Conservation (phyloP, 2,797 vertebrate genomes). For the Periophthalmus magnuspinnatus region DNA sequence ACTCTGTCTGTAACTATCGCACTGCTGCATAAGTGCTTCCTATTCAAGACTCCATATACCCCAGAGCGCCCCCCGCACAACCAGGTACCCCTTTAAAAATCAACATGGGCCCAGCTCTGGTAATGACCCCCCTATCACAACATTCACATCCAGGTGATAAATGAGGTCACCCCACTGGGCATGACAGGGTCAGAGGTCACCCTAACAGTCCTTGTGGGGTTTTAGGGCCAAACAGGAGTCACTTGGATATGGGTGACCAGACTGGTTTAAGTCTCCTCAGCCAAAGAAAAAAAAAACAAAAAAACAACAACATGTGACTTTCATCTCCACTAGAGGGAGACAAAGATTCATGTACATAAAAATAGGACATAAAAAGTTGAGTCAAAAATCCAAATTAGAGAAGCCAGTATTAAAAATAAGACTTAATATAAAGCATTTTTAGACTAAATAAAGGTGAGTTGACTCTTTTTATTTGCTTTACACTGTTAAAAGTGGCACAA, state of each 20-base stretch:
- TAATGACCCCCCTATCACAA: constrained; percentile 60
- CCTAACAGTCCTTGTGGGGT: constrained; percentile 49
- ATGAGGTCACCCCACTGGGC: constrained; percentile 64
- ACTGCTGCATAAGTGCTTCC: constrained; percentile 57
- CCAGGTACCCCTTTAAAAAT: constrained; percentile 25
- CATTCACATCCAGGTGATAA: constrained; percentile 69
- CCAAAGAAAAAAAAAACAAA: neutral
- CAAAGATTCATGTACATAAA: constrained; percentile 62
- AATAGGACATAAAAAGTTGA: neutral
- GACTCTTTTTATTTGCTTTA: neutral
- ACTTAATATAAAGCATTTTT: neutral
- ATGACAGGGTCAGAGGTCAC: constrained; percentile 49
- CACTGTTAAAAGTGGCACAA: neutral
- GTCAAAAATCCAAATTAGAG: too few species aligned
- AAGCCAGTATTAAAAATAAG: too few species aligned
- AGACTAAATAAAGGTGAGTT: neutral
- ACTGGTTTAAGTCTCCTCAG: constrained; percentile 1
- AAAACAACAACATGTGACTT: neutral
- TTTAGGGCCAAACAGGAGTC: constrained; percentile 50
- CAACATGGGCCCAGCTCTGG: constrained; percentile 37
- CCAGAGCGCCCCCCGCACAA: constrained; percentile 16
- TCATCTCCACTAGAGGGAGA: constrained; percentile 70
- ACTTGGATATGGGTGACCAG: constrained; percentile 28
- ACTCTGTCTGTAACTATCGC: constrained; percentile 64
- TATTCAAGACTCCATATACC: constrained; percentile 30